Evolutionary conservation across 2,113 vertebrate genomes (phyloP).

Genomic region (Heteronetta atricapilla): DNA sequence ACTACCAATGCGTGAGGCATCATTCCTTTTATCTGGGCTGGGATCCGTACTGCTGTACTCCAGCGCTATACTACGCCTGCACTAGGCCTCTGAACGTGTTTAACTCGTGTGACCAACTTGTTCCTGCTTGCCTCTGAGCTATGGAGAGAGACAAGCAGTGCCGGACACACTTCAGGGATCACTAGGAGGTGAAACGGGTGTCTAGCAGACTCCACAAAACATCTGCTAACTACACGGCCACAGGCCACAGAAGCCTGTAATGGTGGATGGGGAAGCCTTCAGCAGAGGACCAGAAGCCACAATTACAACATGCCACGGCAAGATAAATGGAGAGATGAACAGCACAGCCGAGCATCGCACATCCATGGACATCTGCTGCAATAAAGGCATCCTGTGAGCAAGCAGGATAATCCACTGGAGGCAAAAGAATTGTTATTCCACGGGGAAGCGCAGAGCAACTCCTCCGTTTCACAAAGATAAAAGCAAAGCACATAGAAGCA

Average conservation of each 20-base stretch:
- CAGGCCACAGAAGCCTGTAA: background rate
- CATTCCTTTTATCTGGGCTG: background rate
- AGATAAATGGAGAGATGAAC: background rate
- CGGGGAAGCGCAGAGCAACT: rapidly evolving
- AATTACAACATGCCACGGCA: background rate
- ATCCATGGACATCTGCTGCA: background rate
- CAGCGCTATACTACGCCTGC: background rate
- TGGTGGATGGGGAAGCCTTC: background rate
- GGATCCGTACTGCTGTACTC: background rate
- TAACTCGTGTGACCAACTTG: background rate
- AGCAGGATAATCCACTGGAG: background rate
- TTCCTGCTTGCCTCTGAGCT: background rate
- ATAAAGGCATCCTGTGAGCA: background rate
- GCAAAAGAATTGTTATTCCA: background rate
- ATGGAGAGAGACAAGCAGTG: background rate
- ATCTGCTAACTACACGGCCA: background rate
- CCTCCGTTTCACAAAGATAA: background rate
- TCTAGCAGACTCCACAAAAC: background rate
- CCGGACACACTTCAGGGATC: background rate
- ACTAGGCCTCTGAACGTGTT: background rate
- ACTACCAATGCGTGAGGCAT: background rate
- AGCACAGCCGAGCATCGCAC: rapidly evolving
- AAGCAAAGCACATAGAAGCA: background rate
- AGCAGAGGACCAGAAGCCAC: background rate
- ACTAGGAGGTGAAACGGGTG: background rate